These are phyloP conservation scores for Rhamnusium bicolor DNA, from an alignment of 2,888 invertebrate species.

Conservation along the genomic window DNA sequence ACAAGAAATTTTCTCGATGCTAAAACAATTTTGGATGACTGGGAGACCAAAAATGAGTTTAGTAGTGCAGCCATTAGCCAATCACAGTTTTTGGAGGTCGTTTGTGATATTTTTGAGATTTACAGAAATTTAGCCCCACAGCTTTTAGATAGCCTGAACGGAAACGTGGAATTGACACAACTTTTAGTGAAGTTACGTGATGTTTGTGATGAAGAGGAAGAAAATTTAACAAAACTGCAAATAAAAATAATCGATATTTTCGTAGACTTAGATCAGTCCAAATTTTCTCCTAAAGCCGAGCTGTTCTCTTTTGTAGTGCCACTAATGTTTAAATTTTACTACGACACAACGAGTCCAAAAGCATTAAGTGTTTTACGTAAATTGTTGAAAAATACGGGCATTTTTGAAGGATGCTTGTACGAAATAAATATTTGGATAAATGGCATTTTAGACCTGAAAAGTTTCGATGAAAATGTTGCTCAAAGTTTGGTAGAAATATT, in stretches of 20 bases:
- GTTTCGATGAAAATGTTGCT: constrained; percentile 55
- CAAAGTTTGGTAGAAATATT: constrained; percentile 60
- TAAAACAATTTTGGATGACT: constrained; percentile 62
- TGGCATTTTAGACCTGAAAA: constrained; percentile 60
- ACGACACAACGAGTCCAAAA: constrained; percentile 67
- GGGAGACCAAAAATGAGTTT: constrained; percentile 58
- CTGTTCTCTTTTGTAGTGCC: constrained; percentile 58
- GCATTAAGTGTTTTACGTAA: constrained; percentile 67
- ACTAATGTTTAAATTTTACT: constrained; percentile 68
- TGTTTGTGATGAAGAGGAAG: constrained; percentile 42
- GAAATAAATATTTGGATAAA: constrained; percentile 80
- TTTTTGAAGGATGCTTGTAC: constrained; percentile 78
- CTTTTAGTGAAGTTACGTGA: constrained; percentile 45
- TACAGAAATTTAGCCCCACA: constrained; percentile 74
- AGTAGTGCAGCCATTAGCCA: background rate
- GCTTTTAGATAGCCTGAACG: constrained; percentile 68
- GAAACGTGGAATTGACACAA: constrained; percentile 49
- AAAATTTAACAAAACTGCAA: constrained; percentile 58
- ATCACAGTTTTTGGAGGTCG: constrained; percentile 62
- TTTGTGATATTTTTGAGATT: constrained; percentile 75
- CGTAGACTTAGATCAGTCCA: constrained; percentile 63
- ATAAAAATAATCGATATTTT: constrained; percentile 70
- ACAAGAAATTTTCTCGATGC: constrained; percentile 66
- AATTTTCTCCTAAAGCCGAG: constrained; percentile 63
- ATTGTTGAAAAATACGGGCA: constrained; percentile 76